Base-by-base conservation (phyloP, 2,797 vertebrate genomes). In the Cryptoprocta ferox region DNA sequence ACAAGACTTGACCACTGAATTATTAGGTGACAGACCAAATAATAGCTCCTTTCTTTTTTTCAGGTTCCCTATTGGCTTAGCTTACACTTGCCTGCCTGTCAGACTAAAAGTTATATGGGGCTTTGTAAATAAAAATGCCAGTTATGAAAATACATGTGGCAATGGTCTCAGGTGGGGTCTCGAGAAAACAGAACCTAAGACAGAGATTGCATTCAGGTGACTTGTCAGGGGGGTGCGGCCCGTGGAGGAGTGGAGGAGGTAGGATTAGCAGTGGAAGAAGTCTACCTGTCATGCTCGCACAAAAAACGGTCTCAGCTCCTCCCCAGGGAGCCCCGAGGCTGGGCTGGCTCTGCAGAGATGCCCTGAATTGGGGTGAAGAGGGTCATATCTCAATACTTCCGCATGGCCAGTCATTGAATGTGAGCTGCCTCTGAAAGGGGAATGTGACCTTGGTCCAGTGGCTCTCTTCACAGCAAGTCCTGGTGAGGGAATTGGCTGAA, bases 61-160 rank as follows among this genome's bases (percentile, higher is more conserved):
- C 16, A 48, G 16, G 26, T 80, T 94, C 45, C 37, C 56, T 73
- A 32, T 84, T 39, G n/a, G 24, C 26, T 96, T 82, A 53, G 56
- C 19, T 95, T 37, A 86, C 2, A 9, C 68, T 35, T 63, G 48
- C 30, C n/a, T 88, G 56, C 65, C 37, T 84, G 37, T 59, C 61
- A 78, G 30, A 85, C 30, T 79, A 42, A 94, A 80, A 91, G 56
- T 39, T 13, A 42, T 53, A 37, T 8, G 19, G 37, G 63, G 39
- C n/a, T 86, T 70, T 50, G 12, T 71, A 86, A 95, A 79, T 66
- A 66, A 82, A 95, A 89, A 95, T 42, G 30, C 9, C 18, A 87
- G 14, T 35, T 83, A 68, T 12, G 39, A n/a, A 75, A 78, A 70
- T 24, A 59, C 12, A 32, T 5, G 9, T 26, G 5, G 32, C n/a